Evolutionary conservation across 1,140 invertebrate genomes (phyloP).

Genomic region (Pseudachorutes palmiensis): DNA sequence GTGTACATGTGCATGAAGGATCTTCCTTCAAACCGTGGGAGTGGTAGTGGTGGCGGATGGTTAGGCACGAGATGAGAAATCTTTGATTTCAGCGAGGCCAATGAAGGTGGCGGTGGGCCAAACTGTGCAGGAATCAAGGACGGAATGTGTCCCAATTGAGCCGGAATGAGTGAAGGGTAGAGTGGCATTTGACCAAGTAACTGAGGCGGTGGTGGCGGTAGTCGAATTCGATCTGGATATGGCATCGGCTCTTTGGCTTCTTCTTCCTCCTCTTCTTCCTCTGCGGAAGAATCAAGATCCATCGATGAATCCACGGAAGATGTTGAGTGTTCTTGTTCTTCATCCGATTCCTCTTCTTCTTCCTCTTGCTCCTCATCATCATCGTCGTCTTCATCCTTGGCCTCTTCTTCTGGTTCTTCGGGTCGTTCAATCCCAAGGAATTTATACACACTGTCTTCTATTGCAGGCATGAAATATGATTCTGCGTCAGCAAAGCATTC

Average conservation of each 20-base stretch:
- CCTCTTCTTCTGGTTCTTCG: not conserved
- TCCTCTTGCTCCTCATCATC: not conserved
- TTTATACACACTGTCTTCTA: not conserved
- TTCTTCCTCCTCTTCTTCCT: not conserved
- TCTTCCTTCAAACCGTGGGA: too few species aligned
- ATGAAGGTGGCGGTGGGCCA: too few species aligned
- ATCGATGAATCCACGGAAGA: too few species aligned
- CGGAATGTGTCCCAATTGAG: too few species aligned
- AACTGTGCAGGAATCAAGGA: too few species aligned
- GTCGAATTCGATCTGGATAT: too few species aligned
- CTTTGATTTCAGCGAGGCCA: not conserved
- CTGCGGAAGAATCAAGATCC: not conserved
- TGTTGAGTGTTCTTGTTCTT: too few species aligned
- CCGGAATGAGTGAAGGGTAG: not conserved
- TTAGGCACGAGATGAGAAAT: not conserved
- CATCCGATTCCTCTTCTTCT: too few species aligned
- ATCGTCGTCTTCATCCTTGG: not conserved
- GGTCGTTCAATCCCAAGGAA: not conserved
- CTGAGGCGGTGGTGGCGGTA: not conserved
- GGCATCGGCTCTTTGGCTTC: conserved; percentile 1
- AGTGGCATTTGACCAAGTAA: not conserved
- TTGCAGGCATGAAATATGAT: not conserved
- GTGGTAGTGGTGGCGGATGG: not conserved
- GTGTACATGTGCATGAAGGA: too few species aligned
- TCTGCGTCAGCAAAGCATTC: not conserved